Evolutionary conservation across 2,113 vertebrate genomes (phyloP).

Genomic region (Oncorhynchus clarkii): DNA sequence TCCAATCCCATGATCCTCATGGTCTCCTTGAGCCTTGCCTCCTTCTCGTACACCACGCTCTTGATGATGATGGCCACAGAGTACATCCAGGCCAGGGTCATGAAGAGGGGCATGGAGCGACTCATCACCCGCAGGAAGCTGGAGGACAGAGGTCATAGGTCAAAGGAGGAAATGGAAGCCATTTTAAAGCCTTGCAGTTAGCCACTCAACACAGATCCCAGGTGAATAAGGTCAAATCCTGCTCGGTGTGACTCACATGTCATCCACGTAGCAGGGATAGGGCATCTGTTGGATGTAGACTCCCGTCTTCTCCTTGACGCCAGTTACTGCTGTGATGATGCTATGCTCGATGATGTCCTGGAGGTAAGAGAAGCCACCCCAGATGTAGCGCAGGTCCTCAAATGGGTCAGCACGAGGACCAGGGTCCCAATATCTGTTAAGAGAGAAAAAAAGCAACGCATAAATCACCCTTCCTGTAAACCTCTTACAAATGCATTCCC

Average conservation of each 20-base stretch:
- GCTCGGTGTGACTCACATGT: conserved; percentile 79
- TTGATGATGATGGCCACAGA: conserved; percentile 97
- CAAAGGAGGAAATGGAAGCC: background rate
- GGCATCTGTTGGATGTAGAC: conserved; percentile 99
- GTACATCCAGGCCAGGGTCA: conserved; percentile 98
- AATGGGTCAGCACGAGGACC: conserved; percentile 97
- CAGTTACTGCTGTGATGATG: conserved; percentile 86
- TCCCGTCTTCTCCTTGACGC: conserved; percentile 84
- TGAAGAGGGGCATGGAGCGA: conserved; percentile 96
- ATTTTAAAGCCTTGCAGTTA: background rate
- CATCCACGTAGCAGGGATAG: conserved; percentile 96
- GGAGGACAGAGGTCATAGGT: background rate
- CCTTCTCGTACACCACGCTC: conserved; percentile 96
- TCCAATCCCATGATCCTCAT: conserved; percentile 97
- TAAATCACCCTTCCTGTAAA: no score
- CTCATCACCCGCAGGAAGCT: conserved; percentile 95
- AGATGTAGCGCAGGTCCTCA: conserved; percentile 95
- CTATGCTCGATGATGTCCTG: conserved; percentile 94
- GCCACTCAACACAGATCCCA: background rate
- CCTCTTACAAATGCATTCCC: no score
- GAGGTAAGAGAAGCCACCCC: conserved; percentile 94
- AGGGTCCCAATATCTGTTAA: conserved; percentile 93
- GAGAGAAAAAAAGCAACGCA: background rate
- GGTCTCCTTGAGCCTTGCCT: conserved; percentile 94
- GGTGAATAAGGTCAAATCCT: background rate